Conservation (phyloP, 2,113 vertebrate species). For the Xenus cinereus region DNA sequence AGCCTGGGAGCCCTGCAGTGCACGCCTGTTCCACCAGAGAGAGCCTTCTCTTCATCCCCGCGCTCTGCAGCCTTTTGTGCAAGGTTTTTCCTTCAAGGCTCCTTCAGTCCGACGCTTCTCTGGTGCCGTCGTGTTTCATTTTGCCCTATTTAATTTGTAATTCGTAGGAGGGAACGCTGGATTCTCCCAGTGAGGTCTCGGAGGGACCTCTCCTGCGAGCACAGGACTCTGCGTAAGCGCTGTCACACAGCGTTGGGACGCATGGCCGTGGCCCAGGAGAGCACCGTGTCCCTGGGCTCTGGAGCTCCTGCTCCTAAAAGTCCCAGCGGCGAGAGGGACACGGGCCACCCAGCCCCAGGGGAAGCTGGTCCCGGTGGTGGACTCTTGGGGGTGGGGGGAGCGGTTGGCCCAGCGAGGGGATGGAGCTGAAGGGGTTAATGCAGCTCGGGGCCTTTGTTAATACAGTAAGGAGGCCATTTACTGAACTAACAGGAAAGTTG, state of each 20-base stretch:
- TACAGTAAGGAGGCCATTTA: background rate
- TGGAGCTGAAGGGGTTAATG: background rate
- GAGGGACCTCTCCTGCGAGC: background rate
- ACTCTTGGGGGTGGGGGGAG: background rate
- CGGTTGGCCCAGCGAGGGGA: background rate
- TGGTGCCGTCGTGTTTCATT: fast-evolving
- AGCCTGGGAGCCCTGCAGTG: background rate
- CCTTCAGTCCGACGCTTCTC: background rate
- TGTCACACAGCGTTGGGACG: fast-evolving
- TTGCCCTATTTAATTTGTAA: fast-evolving
- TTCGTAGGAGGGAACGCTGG: fast-evolving
- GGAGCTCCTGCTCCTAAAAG: fast-evolving
- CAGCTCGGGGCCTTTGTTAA: background rate
- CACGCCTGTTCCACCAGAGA: background rate
- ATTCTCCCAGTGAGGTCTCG: fast-evolving
- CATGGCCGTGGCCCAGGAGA: fast-evolving
- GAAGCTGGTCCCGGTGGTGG: background rate
- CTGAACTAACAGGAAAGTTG: background rate
- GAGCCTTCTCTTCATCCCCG: background rate
- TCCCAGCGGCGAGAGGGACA: background rate
- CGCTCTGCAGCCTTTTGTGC: fast-evolving
- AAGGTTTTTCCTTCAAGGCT: fast-evolving
- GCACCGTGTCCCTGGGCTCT: background rate
- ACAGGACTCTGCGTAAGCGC: fast-evolving
- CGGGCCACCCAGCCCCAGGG: fast-evolving